Percentiles rank a stretch among this genome's conserved stretches.
Conservation (phyloP, 2,888 invertebrate species). For the Drosophila algonquin region DNA sequence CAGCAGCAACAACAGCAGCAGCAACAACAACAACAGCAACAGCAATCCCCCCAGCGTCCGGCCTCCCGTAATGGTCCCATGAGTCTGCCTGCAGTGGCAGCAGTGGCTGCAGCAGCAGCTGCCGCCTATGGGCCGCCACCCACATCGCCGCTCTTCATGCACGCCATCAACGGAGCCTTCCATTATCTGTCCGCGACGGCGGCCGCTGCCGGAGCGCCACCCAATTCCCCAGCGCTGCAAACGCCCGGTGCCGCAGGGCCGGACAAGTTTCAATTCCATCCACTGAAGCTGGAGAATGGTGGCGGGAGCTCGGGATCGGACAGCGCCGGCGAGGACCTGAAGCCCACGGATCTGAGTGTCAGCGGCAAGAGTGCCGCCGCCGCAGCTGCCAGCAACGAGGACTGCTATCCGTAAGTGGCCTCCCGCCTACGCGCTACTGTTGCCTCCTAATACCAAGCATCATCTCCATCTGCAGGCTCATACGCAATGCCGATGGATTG, state of each 20-base stretch:
- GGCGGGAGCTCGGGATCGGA: conserved; percentile 77
- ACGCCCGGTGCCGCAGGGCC: conserved; percentile 52
- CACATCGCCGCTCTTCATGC: conserved; percentile 83
- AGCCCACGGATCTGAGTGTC: conserved; percentile 88
- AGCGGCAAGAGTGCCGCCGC: conserved; percentile 62
- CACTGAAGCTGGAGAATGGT: conserved; percentile 79
- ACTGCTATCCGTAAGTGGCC: conserved; percentile 83
- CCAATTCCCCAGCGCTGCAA: conserved; percentile 80
- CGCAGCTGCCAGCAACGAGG: conserved; percentile 63
- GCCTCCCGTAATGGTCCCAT: conserved; percentile 76
- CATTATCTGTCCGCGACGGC: conserved; percentile 82
- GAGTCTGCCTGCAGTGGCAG: conserved; percentile 81
- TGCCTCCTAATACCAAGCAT: conserved; percentile 7
- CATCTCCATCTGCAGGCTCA: conserved; percentile 74
- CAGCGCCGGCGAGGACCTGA: conserved; percentile 85
- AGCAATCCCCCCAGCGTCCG: conserved; percentile 78
- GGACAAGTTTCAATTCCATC: conserved; percentile 82
- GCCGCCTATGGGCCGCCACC: conserved; percentile 83
- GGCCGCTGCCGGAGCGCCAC: conserved; percentile 74
- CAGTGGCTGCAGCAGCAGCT: conserved; percentile 82
- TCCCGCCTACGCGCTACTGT: neutral
- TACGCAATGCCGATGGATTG: conserved; percentile 84
- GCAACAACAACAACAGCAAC: conserved; percentile 68
- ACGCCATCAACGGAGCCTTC: conserved; percentile 83
- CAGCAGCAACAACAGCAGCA: conserved; percentile 57